These are phyloP conservation scores for Sternotherus odoratus DNA, from an alignment of 2,797 vertebrate genomes.

Conservation along the genomic window DNA sequence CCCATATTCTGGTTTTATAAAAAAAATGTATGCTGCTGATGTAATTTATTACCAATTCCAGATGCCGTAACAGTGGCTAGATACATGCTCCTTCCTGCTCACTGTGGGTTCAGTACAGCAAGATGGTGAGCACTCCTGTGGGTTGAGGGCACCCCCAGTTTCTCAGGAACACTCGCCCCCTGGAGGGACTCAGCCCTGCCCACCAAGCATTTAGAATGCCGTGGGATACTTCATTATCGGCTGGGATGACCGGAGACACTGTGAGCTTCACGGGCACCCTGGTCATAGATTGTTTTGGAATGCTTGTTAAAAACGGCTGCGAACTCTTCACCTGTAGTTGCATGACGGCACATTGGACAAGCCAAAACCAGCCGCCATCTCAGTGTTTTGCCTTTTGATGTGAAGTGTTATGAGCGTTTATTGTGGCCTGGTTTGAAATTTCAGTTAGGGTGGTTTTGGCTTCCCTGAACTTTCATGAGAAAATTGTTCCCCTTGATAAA, in stretches of 20 bases:
- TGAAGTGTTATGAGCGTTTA: background rate
- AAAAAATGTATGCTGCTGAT: background rate
- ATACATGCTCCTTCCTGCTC: background rate
- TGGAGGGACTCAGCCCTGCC: background rate
- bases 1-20: background rate
- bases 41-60: background rate
- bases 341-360: conserved; percentile 26
- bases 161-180: background rate
- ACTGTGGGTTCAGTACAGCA: background rate
- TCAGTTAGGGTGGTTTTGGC: background rate
- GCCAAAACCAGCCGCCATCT: background rate
- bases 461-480: background rate
- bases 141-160: background rate
- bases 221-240: background rate
- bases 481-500: background rate
- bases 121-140: background rate
- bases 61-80: background rate
- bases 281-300: background rate
- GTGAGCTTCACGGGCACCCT: background rate
- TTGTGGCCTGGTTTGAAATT: background rate
- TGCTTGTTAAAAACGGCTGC: background rate
- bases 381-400: background rate
- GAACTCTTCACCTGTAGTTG: conserved; percentile 36
- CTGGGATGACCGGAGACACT: background rate
- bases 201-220: background rate